Evolutionary conservation across 2,797 vertebrate genomes (phyloP).

Genomic region (Coluber constrictor): DNA sequence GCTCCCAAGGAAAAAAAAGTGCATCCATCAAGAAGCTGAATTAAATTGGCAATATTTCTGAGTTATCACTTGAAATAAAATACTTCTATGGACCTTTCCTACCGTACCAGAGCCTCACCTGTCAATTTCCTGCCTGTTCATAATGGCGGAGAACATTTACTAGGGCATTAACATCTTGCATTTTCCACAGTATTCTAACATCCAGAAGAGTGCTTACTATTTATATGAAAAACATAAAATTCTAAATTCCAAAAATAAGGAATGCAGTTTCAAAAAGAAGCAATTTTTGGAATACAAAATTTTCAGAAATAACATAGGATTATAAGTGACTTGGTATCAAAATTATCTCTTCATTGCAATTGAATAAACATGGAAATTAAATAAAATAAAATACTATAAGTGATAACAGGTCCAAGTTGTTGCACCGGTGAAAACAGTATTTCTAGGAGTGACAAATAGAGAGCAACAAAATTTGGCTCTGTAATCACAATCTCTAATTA

Average conservation of each 20-base stretch:
- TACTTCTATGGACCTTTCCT: neutral
- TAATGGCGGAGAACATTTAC: neutral
- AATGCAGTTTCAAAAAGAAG: neutral
- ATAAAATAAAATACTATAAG: neutral
- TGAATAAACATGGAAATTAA: neutral
- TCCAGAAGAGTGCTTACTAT: neutral
- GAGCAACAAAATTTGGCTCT: neutral
- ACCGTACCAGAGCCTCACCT: neutral
- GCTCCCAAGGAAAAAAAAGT: neutral
- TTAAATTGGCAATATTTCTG: neutral
- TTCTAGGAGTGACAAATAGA: neutral
- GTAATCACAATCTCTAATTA: neutral
- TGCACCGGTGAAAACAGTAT: neutral
- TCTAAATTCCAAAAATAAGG: neutral
- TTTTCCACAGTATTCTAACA: neutral
- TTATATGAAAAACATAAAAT: no score
- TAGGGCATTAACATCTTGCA: neutral
- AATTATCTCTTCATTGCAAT: neutral
- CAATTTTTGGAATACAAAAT: neutral
- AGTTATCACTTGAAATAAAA: neutral
- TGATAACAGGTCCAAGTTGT: neutral
- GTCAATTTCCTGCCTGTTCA: neutral
- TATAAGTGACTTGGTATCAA: neutral
- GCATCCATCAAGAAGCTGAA: neutral
- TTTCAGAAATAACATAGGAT: neutral